Percentiles rank a stretch among this genome's conserved stretches.
These are phyloP conservation scores for Enteromius afrohamiltoni DNA, from an alignment of 2,797 vertebrate species.

Conservation along the genomic window DNA sequence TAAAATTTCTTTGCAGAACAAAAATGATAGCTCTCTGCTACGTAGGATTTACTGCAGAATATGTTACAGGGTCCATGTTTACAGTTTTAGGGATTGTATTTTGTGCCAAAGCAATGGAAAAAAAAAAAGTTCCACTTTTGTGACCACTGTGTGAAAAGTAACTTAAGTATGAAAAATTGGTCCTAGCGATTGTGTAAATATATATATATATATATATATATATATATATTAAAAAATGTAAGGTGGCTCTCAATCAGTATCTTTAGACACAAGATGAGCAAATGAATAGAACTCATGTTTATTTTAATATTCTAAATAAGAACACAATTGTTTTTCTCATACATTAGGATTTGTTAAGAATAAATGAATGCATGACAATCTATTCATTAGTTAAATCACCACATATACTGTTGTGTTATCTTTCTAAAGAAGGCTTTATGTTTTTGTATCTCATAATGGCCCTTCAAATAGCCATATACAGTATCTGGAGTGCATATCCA, in stretches of 20 bases:
- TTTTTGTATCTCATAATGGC: conserved; percentile 40
- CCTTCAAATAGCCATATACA: conserved; percentile 39
- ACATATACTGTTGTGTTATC: conserved; percentile 67
- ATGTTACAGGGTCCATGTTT: neutral
- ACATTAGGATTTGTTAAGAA: conserved; percentile 66
- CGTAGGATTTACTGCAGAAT: too few relatives aligned
- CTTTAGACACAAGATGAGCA: conserved; percentile 10
- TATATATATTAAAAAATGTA: neutral
- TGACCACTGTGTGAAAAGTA: neutral
- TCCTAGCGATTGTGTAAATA: neutral
- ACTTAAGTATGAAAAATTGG: neutral
- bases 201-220: too few relatives aligned
- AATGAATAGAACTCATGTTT: neutral
- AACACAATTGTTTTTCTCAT: conserved; percentile 11
- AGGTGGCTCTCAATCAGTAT: conserved; percentile 38
- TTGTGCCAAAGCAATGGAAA: neutral
- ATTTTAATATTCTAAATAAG: conserved; percentile 9
- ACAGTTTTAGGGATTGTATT: neutral
- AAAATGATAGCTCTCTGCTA: too few relatives aligned
- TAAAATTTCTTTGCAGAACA: too few relatives aligned
- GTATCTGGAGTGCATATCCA: conserved; percentile 33
- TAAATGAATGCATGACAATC: conserved; percentile 89
- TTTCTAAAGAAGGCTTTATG: conserved; percentile 29
- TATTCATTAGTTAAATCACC: conserved; percentile 71
- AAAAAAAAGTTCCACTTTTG: neutral